Conservation (phyloP, 1,140 invertebrate species). For the Cardiocondyla obscurior region DNA sequence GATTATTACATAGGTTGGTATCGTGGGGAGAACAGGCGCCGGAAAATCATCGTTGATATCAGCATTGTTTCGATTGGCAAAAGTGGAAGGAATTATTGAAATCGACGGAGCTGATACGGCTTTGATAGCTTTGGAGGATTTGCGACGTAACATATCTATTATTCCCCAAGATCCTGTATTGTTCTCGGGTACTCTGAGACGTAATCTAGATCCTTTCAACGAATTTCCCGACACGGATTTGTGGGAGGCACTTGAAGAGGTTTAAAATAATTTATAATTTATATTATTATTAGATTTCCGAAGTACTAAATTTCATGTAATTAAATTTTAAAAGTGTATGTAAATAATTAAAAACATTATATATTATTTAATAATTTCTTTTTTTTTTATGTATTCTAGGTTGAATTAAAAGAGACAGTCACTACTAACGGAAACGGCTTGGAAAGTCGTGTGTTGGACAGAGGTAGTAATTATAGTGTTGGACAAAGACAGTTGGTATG, state of each 20-base stretch:
- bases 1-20: slow-evolving; percentile 87
- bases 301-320: not conserved
- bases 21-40: slow-evolving; percentile 95
- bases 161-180: slow-evolving; percentile 90
- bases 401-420: slow-evolving; percentile 82
- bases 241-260: slow-evolving; percentile 88
- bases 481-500: slow-evolving; percentile 90
- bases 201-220: slow-evolving; percentile 87
- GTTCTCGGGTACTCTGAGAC: slow-evolving; percentile 86
- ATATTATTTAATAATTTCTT: not conserved
- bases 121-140: slow-evolving; percentile 86
- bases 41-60: slow-evolving; percentile 95
- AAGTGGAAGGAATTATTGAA: slow-evolving; percentile 85
- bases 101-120: slow-evolving; percentile 88
- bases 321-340: not conserved
- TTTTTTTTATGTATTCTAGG: slow-evolving; percentile 73
- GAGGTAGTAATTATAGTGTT: slow-evolving; percentile 88
- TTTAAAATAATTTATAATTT: slow-evolving; percentile 60
- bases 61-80: slow-evolving; percentile 90
- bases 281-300: not conserved
- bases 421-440: slow-evolving; percentile 79
- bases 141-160: slow-evolving; percentile 87
- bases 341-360: not conserved
- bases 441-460: slow-evolving; percentile 85
- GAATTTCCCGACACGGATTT: slow-evolving; percentile 86